Percentiles rank a stretch among this genome's conserved stretches.
Conservation (phyloP, 35 echinoderm and acorn worm species). For the Strongylocentrotus purpuratus region DNA sequence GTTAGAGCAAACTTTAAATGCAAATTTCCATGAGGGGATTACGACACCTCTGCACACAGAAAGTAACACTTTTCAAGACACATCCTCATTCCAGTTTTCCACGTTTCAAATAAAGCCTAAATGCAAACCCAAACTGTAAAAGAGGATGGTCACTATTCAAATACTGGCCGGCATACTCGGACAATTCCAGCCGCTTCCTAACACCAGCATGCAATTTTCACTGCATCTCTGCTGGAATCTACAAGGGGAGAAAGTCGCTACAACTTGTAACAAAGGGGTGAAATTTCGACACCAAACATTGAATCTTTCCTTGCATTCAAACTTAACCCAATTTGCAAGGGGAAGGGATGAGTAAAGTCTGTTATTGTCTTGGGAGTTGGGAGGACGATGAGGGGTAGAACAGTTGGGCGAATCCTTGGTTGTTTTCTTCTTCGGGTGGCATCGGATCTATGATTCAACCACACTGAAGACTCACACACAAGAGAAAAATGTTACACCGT, state of each 20-base stretch:
- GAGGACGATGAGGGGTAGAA: neutral
- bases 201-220: neutral
- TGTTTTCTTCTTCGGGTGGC: constrained; percentile 6
- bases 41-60: neutral
- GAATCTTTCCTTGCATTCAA: neutral
- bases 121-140: neutral
- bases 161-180: neutral
- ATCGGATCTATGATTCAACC: constrained; percentile 6
- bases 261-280: neutral
- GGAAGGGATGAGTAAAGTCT: neutral
- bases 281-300: constrained; percentile 30
- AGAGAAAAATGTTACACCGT: constrained; percentile 35
- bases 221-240: neutral
- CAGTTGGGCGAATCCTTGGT: neutral
- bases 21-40: neutral
- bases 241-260: neutral
- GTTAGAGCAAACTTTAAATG: neutral
- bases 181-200: neutral
- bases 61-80: neutral
- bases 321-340: constrained; percentile 2
- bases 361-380: neutral
- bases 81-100: constrained; percentile 31
- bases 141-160: constrained; percentile 26
- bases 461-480: neutral
- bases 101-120: neutral